A percentile compares a stretch with the other conserved stretches of the same genome.
Evolutionary conservation across 2,797 vertebrate genomes (phyloP).

Genomic region (Dromococcyx pavoninus): DNA sequence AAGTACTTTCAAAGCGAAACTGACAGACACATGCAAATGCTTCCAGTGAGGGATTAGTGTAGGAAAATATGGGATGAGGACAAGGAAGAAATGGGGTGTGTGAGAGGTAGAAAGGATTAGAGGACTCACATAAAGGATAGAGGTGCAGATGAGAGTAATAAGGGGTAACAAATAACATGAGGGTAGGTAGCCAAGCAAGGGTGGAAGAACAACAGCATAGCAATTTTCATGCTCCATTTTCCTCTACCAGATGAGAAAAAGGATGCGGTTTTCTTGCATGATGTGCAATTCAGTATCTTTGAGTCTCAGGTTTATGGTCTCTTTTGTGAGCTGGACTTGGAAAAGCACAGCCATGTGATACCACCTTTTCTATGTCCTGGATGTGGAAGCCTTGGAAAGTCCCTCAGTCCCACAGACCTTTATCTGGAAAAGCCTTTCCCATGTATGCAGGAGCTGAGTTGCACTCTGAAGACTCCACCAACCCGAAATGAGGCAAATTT

Average conservation of each 20-base stretch:
- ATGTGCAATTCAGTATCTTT: neutral
- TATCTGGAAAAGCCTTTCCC: neutral
- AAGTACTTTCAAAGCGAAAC: conserved; percentile 13
- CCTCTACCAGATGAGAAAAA: neutral
- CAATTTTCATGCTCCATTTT: neutral
- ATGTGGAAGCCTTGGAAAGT: neutral
- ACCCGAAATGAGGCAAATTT: neutral
- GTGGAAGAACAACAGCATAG: neutral
- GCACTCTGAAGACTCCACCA: neutral
- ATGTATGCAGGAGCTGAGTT: neutral
- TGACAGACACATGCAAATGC: neutral
- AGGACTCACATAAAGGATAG: neutral
- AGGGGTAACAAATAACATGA: neutral
- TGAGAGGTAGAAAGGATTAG: neutral
- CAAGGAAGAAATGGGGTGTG: accelerated
- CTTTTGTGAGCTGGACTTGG: neutral
- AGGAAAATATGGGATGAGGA: neutral
- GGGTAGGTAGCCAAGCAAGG: neutral
- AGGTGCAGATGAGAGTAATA: neutral
- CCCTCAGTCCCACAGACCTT: neutral
- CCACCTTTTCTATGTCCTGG: neutral
- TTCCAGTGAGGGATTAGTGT: neutral
- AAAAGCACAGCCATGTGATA: neutral
- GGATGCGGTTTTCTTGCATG: neutral
- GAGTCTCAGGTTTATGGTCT: neutral